Evolutionary conservation across 2,888 invertebrate genomes (phyloP), one percentile per base, ranked within the genome.

Genomic region (Fissipunctia ypsillon): DNA sequence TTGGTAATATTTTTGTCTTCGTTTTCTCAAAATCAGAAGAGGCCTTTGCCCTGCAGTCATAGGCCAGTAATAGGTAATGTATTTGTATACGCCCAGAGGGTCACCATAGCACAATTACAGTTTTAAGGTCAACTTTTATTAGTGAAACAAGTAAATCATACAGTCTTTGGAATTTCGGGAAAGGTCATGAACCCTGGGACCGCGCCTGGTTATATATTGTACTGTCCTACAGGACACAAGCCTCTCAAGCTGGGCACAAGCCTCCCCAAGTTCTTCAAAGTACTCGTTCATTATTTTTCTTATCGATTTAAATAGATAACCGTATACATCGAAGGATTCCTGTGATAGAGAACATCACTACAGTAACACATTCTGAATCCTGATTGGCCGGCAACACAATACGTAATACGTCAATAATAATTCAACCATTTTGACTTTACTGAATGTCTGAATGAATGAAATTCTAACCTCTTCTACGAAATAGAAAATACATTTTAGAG

Each of bases 371-470:
- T 54, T 22, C 63, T 61, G 43, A 31, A 35, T 54, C 28, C 73
- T 70, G 73, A 86, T 87, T 87, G 87, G 86, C 45, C 66, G 22
- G 7, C 16, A 5, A 16, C 10, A 64, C 41, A 65, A 76, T 81
- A 89, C 90, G 90, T 90, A n/a, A n/a, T n/a, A n/a, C n/a, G n/a
- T n/a, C n/a, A n/a, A n/a, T 91, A 91, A 86, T 83, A 77, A 69
- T 80, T 65, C 80, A 86, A 82, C 81, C 84, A 86, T 52, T 82
- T 60, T 88, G 90, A 83, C 87, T 85, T 85, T 75, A 69, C 63
- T 48, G 73, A 83, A 84, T 81, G 74, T 69, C 68, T 50, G 73
- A 83, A 84, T 83, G 77, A 83, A 83, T 60, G 82, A 78, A 80
- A 75, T 83, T 83, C 81, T 92, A 93, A 93, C 92, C 92, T 93